Evolutionary conservation across 2,113 vertebrate species (phyloP).

Genomic region (Aldabrachelys gigantea): DNA sequence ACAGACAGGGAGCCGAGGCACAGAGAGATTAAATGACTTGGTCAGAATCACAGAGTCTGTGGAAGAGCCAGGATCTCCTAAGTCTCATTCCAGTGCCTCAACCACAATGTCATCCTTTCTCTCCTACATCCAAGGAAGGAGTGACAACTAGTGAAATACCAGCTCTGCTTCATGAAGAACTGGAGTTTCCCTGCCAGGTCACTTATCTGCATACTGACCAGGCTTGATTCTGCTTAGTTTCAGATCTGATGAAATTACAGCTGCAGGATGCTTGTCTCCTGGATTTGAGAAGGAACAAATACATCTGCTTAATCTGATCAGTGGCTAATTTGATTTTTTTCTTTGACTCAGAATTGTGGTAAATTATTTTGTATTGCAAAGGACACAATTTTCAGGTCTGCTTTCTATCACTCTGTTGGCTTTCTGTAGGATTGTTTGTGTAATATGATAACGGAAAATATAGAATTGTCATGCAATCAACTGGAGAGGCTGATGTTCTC

Average conservation of each 20-base stretch:
- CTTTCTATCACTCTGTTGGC: background rate
- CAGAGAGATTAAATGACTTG: background rate
- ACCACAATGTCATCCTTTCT: background rate
- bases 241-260: background rate
- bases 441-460: background rate
- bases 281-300: background rate
- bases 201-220: background rate
- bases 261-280: background rate
- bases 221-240: background rate
- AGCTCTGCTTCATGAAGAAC: background rate
- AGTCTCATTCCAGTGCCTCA: background rate
- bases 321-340: background rate
- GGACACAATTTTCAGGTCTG: background rate
- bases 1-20: background rate
- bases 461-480: background rate
- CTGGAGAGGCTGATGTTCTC: background rate
- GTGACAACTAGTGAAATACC: background rate
- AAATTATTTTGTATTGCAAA: background rate
- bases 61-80: background rate
- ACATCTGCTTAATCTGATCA: background rate
- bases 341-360: background rate
- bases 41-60: background rate
- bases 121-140: background rate
- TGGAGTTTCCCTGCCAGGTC: constrained; percentile 9
- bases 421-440: background rate